Conservation (phyloP, 2,797 vertebrate species). For the Gadopsis marmoratus region DNA sequence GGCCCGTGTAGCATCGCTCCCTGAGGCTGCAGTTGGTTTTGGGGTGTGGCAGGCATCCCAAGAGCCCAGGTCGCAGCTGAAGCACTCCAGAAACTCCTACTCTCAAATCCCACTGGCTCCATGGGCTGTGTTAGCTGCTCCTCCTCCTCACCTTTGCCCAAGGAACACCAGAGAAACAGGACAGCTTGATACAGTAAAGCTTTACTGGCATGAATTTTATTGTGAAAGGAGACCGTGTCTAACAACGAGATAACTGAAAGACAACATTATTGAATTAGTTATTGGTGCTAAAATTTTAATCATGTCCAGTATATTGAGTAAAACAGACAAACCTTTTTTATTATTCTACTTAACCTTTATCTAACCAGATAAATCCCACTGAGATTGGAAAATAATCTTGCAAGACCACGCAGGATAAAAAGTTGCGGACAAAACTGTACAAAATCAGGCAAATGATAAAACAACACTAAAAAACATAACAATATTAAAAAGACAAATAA, state of each 20-base stretch:
- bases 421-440: background rate
- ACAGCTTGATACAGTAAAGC: conserved; percentile 3
- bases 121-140: conserved; percentile 51
- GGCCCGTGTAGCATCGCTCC: conserved; percentile 79
- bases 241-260: background rate
- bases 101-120: conserved; percentile 36
- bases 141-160: conserved; percentile 64
- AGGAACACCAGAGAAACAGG: conserved; percentile 10
- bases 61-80: conserved; percentile 82
- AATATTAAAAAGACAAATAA: background rate
- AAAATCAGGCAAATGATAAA: background rate
- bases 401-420: background rate
- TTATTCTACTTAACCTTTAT: background rate
- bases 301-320: background rate
- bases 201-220: background rate
- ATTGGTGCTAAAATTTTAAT: background rate
- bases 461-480: background rate
- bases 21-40: conserved; percentile 72
- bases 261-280: too few species aligned
- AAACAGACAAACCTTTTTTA: background rate
- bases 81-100: conserved; percentile 71
- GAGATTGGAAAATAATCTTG: background rate
- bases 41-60: conserved; percentile 80
- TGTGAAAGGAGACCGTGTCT: background rate
- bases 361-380: background rate